Percentiles rank a stretch among this genome's conserved stretches.
Evolutionary conservation across 35 echinoderm and acorn worm genomes (phyloP).

Genomic region (Lytechinus variegatus): DNA sequence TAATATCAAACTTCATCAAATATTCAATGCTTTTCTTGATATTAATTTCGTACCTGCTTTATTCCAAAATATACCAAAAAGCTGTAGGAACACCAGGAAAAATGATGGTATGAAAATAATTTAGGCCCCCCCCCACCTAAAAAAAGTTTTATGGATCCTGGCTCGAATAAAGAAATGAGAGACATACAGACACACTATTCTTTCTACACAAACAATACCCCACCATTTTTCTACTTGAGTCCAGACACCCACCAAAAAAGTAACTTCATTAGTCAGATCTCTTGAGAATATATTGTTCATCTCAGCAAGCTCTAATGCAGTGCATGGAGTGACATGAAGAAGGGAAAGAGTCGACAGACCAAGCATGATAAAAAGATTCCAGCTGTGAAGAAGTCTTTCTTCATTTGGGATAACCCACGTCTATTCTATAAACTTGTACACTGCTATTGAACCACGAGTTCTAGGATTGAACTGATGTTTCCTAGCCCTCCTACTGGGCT

Average conservation of each 20-base stretch:
- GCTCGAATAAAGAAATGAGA: not conserved
- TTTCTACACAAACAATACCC: not conserved
- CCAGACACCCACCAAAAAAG: not conserved
- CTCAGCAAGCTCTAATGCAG: not conserved
- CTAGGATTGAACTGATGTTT: not conserved
- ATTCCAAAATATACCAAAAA: too few species aligned
- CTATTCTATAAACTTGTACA: not conserved
- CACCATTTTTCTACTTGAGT: not conserved
- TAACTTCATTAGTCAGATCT: slow-evolving; percentile 2
- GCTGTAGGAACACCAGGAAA: too few species aligned
- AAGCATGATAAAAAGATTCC: not conserved
- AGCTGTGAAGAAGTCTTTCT: not conserved
- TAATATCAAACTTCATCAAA: too few species aligned
- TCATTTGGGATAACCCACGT: not conserved
- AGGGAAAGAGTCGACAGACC: not conserved
- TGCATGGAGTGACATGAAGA: not conserved
- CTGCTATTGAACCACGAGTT: not conserved
- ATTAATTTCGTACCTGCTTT: too few species aligned
- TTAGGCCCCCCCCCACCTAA: too few species aligned
- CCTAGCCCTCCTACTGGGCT: not conserved
- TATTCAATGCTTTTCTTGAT: too few species aligned
- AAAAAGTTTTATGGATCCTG: too few species aligned
- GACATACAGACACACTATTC: not conserved
- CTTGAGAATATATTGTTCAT: not conserved
- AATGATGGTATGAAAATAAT: too few species aligned